Evolutionary conservation across 64 coral and sea anemone genomes (phyloP), one percentile per base, ranked within the genome.

Genomic region (Actinia equina): DNA sequence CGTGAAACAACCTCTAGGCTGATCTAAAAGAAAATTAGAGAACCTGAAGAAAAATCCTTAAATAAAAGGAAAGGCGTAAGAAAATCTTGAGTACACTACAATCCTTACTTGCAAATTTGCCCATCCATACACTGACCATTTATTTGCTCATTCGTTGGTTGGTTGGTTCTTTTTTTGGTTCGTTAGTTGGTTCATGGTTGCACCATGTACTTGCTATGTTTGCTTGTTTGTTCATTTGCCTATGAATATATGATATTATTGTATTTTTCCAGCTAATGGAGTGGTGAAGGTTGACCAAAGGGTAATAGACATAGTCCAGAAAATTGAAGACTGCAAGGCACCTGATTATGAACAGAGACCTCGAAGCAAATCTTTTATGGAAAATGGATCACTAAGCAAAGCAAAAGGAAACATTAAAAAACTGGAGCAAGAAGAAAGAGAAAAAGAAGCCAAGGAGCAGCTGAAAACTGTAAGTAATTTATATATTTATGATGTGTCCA

Each of bases 251-350:
- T 22, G 15, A 20, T 15, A 25, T 85, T 19, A 42, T 62, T 44
- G 54, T 43, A 1, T 42, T 42, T 90, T 61, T 85, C 14, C 67
- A 96, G 94, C 94, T 13, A 96, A 96, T 86, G 85, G 77, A 59
- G 88, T 89, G 61, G 85, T 93, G 1, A 85, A 93, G 30, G 88
- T 93, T 58, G 94, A 96, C 59, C 86, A 96, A 53, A 80, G 94
- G n/a, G 88, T 96, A 2, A 93, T 91, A 71, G 85, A 96, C 52
- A 96, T 96, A 16, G 91, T 93, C 10, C 74, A 87, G 42, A 86
- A 93, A 59, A 67, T 88, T 64, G 94, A 95, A 20, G 91, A 96
- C 20, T 92, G 88, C 44, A 86, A 63, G 22, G n/a, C 83, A 17
- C 44, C 41, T 20, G 92, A 96, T 37, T 26, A 61, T 3, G 7